A percentile compares a stretch with the other conserved stretches of the same genome.
These are phyloP conservation scores for Merluccius polli DNA, from an alignment of 2,797 vertebrate genomes.

Conservation along the genomic window DNA sequence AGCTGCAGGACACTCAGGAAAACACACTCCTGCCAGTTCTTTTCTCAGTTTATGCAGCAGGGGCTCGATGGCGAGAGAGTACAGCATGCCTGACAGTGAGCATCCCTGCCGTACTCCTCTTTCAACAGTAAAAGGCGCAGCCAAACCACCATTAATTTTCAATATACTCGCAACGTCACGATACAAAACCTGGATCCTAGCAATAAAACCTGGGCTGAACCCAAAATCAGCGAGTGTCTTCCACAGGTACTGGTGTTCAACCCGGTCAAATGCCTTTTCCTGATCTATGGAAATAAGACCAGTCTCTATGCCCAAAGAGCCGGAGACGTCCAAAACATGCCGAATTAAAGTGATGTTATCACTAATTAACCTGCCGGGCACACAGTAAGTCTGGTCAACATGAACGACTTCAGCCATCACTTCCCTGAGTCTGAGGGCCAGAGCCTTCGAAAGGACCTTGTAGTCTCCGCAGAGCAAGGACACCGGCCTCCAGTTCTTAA, in stretches of 20 bases:
- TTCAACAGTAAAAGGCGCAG: conserved; percentile 8
- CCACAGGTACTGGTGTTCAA: conserved; percentile 10
- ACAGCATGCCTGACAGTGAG: conserved; percentile 10
- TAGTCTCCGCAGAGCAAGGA: conserved; percentile 10
- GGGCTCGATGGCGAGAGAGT: conserved; percentile 2
- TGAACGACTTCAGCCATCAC: conserved; percentile 11
- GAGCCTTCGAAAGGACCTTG: conserved; percentile 3
- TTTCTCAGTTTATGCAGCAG: background rate
- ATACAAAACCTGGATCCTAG: conserved; percentile 17
- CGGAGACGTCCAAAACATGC: background rate
- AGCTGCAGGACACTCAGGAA: no score
- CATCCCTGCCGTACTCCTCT: conserved; percentile 16
- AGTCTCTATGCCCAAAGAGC: background rate
- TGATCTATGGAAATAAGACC: conserved; percentile 10
- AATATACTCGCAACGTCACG: conserved; percentile 8
- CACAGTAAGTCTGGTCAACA: conserved; percentile 10
- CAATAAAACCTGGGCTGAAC: conserved; percentile 8
- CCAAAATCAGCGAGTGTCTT: background rate
- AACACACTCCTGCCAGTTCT: background rate
- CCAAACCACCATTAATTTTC: conserved; percentile 1
- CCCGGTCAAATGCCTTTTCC: no score
- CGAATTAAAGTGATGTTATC: conserved; percentile 8
- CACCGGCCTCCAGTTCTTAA: conserved; percentile 4
- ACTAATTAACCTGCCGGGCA: conserved; percentile 7
- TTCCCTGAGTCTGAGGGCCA: background rate